phyloP scores from a whole-genome alignment of 2,113 vertebrate genomes.

The Cromileptes altivelis region DNA sequence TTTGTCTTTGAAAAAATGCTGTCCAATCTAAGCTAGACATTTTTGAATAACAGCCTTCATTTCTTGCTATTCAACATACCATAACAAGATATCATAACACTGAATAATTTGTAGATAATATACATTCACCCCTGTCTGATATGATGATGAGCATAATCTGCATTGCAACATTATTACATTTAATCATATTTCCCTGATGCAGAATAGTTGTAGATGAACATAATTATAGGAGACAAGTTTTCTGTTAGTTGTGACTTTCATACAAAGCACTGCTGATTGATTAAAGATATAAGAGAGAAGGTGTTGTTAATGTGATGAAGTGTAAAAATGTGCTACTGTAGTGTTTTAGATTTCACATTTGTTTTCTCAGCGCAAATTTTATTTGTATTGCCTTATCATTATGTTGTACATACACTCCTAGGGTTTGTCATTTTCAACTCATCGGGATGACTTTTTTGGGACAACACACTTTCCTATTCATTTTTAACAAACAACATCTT shows the following conservation, averaged over 20 bases:
- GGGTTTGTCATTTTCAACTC: background rate
- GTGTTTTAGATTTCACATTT: conserved; percentile 10
- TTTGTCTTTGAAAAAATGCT: background rate
- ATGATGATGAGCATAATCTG: background rate
- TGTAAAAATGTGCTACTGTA: conserved; percentile 21
- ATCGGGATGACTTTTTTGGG: background rate
- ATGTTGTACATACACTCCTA: background rate
- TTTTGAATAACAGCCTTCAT: background rate
- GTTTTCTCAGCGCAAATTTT: conserved; percentile 1
- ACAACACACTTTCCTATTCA: background rate
- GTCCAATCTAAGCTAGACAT: background rate
- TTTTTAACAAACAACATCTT: background rate
- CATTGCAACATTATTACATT: background rate
- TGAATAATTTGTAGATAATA: conserved; percentile 6
- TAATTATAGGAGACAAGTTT: background rate
- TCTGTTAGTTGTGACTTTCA: background rate
- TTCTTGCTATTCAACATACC: background rate
- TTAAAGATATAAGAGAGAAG: background rate
- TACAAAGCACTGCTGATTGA: background rate
- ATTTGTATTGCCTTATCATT: background rate
- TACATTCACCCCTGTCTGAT: background rate
- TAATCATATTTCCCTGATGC: background rate
- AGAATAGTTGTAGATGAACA: background rate
- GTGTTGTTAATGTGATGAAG: background rate
- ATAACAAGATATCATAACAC: background rate